These are phyloP conservation scores for Mirounga angustirostris DNA, from an alignment of 2,113 vertebrate species.

Conservation along the genomic window DNA sequence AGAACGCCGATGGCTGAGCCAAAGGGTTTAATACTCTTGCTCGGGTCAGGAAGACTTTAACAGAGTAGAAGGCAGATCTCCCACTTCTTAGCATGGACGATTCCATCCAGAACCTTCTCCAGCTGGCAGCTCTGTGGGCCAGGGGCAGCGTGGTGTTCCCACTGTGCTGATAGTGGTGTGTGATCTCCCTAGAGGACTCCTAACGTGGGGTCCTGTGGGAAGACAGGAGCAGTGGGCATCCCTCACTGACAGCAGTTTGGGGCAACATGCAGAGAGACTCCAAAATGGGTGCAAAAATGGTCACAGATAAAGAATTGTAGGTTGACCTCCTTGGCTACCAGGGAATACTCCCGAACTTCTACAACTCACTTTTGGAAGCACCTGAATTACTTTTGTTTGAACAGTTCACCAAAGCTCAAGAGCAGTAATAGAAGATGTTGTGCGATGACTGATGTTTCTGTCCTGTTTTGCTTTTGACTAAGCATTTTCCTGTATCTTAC, in stretches of 20 bases:
- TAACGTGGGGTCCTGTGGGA: background rate
- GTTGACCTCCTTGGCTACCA: background rate
- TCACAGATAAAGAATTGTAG: background rate
- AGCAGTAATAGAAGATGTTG: background rate
- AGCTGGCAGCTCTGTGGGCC: background rate
- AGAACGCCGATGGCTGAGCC: background rate
- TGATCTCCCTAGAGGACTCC: background rate
- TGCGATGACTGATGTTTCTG: background rate
- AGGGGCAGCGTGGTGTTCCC: background rate
- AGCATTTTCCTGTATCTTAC: background rate
- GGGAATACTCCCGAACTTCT: background rate
- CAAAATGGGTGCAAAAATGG: background rate
- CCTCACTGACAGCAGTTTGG: background rate
- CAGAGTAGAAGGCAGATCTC: background rate
- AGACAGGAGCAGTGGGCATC: no score
- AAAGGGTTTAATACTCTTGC: background rate
- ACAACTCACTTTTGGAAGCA: background rate
- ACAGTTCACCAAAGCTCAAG: background rate
- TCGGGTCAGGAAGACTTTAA: background rate
- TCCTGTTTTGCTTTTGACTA: background rate
- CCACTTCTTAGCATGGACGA: background rate
- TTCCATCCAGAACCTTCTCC: background rate
- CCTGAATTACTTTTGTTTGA: background rate
- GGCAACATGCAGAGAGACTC: background rate
- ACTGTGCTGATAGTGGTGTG: background rate